Evolutionary conservation across 2,797 vertebrate species (phyloP).

Genomic region (Paguma larvata): DNA sequence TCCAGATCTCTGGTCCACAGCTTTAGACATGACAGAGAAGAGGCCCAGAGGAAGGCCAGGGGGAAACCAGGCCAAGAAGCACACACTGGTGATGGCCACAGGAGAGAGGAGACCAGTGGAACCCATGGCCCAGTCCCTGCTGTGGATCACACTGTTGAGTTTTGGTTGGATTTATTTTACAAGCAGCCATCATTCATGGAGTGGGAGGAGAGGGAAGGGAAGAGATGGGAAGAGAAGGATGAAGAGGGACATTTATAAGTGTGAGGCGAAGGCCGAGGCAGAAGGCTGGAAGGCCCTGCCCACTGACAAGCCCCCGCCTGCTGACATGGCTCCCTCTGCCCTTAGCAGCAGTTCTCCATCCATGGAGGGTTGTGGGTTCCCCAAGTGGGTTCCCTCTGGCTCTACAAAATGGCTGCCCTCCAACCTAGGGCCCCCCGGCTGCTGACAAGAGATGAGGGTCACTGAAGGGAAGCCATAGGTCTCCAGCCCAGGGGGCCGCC

Average conservation of each 20-base stretch:
- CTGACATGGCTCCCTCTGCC: constrained; percentile 84
- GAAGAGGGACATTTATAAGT: constrained; percentile 85
- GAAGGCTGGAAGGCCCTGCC: constrained; percentile 85
- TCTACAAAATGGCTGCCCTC: constrained; percentile 83
- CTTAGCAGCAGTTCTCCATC: constrained; percentile 87
- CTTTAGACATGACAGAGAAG: not conserved
- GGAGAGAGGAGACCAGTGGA: not conserved
- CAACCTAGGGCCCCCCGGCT: constrained; percentile 87
- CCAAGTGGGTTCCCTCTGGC: constrained; percentile 84
- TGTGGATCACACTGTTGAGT: not conserved
- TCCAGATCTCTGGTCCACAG: not conserved
- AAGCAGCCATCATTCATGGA: constrained; percentile 58
- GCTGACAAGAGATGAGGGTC: constrained; percentile 91
- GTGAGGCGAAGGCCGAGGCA: constrained; percentile 86
- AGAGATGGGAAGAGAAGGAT: not conserved
- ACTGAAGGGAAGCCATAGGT: constrained; percentile 88
- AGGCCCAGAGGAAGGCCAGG: not conserved
- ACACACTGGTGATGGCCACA: accelerated
- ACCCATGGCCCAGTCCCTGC: not conserved
- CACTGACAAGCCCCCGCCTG: constrained; percentile 76
- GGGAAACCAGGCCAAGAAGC: not conserved
- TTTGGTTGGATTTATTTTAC: constrained; percentile 20
- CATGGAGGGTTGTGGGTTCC: constrained; percentile 69
- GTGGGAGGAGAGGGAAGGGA: not conserved
- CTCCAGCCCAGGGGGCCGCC: constrained; percentile 84